Conservation (phyloP, 2,797 vertebrate genomes). For the Bothrops alternatus region DNA sequence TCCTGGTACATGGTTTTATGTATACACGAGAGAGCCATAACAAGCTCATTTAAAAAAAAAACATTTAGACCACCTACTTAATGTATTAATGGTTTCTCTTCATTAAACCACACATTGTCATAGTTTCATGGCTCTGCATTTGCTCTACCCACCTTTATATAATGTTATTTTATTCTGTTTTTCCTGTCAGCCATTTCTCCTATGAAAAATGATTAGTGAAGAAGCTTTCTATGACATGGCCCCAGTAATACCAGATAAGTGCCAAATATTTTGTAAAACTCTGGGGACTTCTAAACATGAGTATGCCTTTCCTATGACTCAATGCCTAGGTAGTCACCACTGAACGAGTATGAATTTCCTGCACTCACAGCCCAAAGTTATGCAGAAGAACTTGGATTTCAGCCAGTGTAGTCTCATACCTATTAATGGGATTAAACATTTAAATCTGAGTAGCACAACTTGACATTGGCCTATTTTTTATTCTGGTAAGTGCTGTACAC, state of each 20-base stretch:
- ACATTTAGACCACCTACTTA: not conserved
- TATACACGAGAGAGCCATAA: not conserved
- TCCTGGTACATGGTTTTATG: not conserved
- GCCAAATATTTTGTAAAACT: conserved; percentile 9
- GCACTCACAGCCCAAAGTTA: not conserved
- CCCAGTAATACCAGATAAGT: not conserved
- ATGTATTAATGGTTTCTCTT: not conserved
- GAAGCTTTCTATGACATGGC: not conserved
- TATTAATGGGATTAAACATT: conserved; percentile 1
- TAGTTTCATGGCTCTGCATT: not conserved
- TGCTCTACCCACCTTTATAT: not conserved
- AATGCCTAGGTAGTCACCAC: not conserved
- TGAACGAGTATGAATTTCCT: not conserved
- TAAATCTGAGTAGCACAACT: not conserved
- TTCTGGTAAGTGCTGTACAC: not conserved
- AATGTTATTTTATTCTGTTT: not conserved
- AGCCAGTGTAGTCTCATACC: not conserved
- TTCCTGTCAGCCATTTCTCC: not conserved
- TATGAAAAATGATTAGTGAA: conserved; percentile 12
- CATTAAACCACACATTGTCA: not conserved
- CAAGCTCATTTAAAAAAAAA: not conserved
- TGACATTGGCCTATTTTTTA: not conserved
- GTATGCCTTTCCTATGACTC: not conserved
- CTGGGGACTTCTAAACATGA: not conserved
- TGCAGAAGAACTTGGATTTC: conserved; percentile 4